Conservation (phyloP, 2,888 invertebrate genomes). For the Cerastoderma edule region DNA sequence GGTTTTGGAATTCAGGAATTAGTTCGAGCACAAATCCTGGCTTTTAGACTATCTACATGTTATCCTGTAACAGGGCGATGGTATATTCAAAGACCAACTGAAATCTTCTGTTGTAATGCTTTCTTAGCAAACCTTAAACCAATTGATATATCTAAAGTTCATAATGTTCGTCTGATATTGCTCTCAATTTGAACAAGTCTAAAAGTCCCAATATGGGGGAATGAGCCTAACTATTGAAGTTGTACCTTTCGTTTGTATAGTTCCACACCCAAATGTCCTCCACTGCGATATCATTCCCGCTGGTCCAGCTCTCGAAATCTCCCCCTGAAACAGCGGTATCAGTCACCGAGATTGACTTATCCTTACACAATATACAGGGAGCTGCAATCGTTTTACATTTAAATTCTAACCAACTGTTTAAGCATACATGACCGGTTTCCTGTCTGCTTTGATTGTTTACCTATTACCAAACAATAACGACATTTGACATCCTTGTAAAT, state of each 20-base stretch:
- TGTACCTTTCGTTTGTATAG: conserved; percentile 11
- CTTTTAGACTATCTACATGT: no score
- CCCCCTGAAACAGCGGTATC: no score
- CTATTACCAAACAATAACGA: no score
- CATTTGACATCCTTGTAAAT: no score
- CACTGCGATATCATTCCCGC: conserved; percentile 14
- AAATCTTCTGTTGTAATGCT: not conserved
- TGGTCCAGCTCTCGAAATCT: conserved; percentile 11
- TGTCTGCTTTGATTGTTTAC: no score
- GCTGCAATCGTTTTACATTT: no score
- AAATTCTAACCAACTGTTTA: no score
- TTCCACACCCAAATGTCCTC: conserved; percentile 22
- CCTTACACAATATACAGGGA: no score
- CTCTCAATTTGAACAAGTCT: not conserved
- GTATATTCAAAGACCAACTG: not conserved
- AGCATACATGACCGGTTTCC: no score
- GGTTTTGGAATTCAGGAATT: no score
- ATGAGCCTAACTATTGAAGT: not conserved
- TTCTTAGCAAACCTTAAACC: not conserved
- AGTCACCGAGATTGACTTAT: no score
- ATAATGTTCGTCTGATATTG: not conserved
- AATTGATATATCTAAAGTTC: not conserved
- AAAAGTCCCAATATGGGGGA: not conserved
- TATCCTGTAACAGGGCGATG: not conserved
- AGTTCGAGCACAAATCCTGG: no score